These are phyloP conservation scores for Diarsia mendica DNA, from an alignment of 2,888 invertebrate genomes.

Conservation along the genomic window DNA sequence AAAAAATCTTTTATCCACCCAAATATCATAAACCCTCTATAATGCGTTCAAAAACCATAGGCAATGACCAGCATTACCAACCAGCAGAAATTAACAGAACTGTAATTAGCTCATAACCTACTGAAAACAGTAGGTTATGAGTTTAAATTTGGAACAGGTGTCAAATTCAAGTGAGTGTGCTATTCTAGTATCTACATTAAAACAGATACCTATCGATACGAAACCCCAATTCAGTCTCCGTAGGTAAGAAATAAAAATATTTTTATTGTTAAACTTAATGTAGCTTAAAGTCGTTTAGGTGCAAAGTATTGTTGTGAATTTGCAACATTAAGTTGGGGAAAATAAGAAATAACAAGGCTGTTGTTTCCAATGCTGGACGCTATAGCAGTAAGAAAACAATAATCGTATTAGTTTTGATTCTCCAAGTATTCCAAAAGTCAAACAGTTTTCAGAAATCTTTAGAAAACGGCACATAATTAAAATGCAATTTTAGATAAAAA, in stretches of 20 bases:
- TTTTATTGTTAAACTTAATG: constrained; percentile 39
- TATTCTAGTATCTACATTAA: too few relatives aligned
- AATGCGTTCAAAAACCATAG: too few relatives aligned
- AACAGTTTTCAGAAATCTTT: background rate
- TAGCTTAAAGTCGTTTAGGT: constrained; percentile 36
- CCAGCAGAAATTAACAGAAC: too few relatives aligned
- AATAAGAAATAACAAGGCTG: constrained; percentile 5
- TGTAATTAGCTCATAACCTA: too few relatives aligned
- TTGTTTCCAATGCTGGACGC: background rate
- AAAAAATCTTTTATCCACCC: too few relatives aligned
- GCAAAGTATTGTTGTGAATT: constrained; percentile 21
- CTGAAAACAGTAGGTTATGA: too few relatives aligned
- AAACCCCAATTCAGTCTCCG: too few relatives aligned
- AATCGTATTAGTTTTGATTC: background rate
- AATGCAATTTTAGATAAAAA: background rate
- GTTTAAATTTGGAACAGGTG: too few relatives aligned
- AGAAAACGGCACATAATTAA: background rate
- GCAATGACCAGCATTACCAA: too few relatives aligned
- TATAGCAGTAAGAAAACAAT: background rate
- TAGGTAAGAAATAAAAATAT: constrained; percentile 7
- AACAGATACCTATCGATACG: too few relatives aligned
- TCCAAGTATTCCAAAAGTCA: background rate
- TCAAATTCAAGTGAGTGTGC: too few relatives aligned
- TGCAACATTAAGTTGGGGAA: constrained; percentile 14
- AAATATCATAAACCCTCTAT: too few relatives aligned